phyloP scores from a whole-genome alignment of 2,113 vertebrate species.

The Ptyas mucosa region DNA sequence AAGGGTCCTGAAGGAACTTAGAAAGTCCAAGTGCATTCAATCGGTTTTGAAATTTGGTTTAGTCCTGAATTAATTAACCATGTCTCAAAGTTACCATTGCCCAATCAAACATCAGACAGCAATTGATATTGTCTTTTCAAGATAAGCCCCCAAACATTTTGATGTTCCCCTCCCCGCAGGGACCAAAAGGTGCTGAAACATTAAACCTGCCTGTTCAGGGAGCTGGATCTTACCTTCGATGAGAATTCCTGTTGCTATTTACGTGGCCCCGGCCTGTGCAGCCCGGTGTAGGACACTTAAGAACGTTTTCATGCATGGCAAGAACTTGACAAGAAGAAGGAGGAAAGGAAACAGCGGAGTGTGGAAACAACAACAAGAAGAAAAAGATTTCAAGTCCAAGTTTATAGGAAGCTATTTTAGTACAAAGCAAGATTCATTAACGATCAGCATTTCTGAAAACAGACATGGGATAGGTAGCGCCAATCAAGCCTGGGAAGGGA shows the following conservation, averaged over 20 bases:
- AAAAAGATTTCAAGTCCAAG: conserved; percentile 69
- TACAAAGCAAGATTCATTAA: conserved; percentile 64
- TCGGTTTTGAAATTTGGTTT: conserved; percentile 35
- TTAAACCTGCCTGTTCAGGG: conserved; percentile 49
- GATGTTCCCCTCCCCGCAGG: conserved; percentile 15
- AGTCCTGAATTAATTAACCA: conserved; percentile 40
- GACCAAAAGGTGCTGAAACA: conserved; percentile 53
- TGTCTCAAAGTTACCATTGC: conserved; percentile 28
- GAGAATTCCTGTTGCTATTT: conserved; percentile 99
- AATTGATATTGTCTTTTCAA: conserved; percentile 30
- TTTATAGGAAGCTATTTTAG: conserved; percentile 62
- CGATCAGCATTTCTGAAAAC: conserved; percentile 63
- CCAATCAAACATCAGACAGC: conserved; percentile 46
- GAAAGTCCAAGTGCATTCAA: conserved; percentile 34
- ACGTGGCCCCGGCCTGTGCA: conserved; percentile 99
- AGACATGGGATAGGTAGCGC: conserved; percentile 65
- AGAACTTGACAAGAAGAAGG: conserved; percentile 95
- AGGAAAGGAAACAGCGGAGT: conserved; percentile 81
- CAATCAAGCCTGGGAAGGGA: conserved; percentile 55
- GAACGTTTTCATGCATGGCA: conserved; percentile 99
- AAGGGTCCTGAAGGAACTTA: neutral
- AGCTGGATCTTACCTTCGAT: conserved; percentile 90
- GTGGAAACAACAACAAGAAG: conserved; percentile 75
- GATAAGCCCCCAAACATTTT: neutral
- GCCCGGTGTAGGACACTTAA: conserved; percentile 99